Evolutionary conservation across 1,140 invertebrate genomes (phyloP).

Genomic region (Pemphigus obesinymphae): DNA sequence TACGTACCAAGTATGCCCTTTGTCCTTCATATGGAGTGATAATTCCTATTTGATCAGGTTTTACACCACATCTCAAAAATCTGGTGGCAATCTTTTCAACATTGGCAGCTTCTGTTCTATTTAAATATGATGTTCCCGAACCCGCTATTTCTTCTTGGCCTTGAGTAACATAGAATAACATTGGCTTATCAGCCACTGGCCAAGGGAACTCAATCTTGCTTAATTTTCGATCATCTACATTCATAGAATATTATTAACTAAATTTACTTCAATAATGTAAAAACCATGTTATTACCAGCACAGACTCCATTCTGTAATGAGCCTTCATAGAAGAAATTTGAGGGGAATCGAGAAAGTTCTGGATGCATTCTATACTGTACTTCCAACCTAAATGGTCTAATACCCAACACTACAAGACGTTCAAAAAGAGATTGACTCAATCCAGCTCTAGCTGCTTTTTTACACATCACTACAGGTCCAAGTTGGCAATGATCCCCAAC

Average conservation of each 20-base stretch:
- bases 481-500: slow-evolving; percentile 99
- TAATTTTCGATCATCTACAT: slow-evolving; percentile 76
- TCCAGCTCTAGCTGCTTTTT: slow-evolving; percentile 94
- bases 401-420: slow-evolving; percentile 91
- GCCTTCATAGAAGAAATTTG: slow-evolving; percentile 99
- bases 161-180: slow-evolving; percentile 98
- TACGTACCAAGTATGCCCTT: slow-evolving; percentile 81
- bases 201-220: slow-evolving; percentile 95
- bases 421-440: slow-evolving; percentile 97
- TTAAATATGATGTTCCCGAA: slow-evolving; percentile 96
- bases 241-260: not conserved
- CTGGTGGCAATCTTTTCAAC: slow-evolving; percentile 96
- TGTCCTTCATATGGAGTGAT: slow-evolving; percentile 99
- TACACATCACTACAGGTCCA: slow-evolving; percentile 98
- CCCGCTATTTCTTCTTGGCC: slow-evolving; percentile 99
- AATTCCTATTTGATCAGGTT: slow-evolving; percentile 98
- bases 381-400: slow-evolving; percentile 88
- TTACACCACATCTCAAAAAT: slow-evolving; percentile 89
- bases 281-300: slow-evolving; percentile 57
- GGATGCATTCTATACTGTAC: slow-evolving; percentile 99
- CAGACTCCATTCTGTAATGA: slow-evolving; percentile 97
- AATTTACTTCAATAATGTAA: not conserved
- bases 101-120: slow-evolving; percentile 96
- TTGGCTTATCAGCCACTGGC: slow-evolving; percentile 92
- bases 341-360: slow-evolving; percentile 92